Base-by-base conservation (phyloP, 2,113 vertebrate genomes). In the Acanthochromis polyacanthus region DNA sequence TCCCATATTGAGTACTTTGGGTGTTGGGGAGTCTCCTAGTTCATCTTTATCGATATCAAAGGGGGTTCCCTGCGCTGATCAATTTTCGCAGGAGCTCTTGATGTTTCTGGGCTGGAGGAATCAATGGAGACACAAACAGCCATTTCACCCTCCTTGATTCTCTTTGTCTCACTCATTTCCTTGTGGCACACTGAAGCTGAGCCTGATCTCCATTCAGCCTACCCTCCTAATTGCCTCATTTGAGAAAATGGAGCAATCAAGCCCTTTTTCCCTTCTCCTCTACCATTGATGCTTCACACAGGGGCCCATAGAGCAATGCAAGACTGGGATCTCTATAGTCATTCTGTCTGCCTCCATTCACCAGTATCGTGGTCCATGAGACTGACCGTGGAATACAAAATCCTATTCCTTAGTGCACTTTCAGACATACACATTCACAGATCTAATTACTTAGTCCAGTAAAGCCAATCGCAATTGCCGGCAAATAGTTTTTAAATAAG, bases 201-300 rank as follows among this genome's bases (percentile, higher is more conserved):
- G 87, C 75, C 75, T 82, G 87, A 89, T 93, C 88, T 87, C 88
- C 82, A 88, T 91, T 93, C 89, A 91, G 79, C 25, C 75, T 75
- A 72, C 75, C 56, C 78, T 87, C 71, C 86, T 93, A 91, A 93
- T 93, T 89, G 89, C 85, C 91, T 93, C 88, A 87, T 93, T 94
- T 91, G 81, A 92, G 81, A 91, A 93, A 93, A 92, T 90, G 74
- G 83, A 87, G 88, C 90, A 90, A 91, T 90, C 62, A 40, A 81
- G 75, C 70, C 63, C 59, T 78, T 82, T 89, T 91, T 88, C 72
- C 46, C 72, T 28, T 55, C 80, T 81, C 71, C 62, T 86, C 81
- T 23, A 48, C 84, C 58, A 90, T 86, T 90, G 92, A 92, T 65
- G 85, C 79, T 71, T 83, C 76, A 83, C 83, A 87, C 79, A 72